Conservation (phyloP, 2,113 vertebrate species). For the Planiliza haematocheilus region DNA sequence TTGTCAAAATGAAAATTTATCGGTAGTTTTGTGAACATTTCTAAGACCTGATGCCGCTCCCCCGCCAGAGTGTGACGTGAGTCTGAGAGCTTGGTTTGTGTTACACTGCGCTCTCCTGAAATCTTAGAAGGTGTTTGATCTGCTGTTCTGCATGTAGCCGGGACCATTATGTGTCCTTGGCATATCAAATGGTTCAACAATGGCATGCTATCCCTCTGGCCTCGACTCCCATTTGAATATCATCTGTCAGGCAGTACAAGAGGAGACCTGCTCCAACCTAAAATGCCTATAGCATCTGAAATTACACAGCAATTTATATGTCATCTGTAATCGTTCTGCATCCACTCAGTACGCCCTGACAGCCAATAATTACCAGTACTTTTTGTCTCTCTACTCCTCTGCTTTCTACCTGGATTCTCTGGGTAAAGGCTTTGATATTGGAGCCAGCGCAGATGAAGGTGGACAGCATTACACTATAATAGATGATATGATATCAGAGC, state of each 20-base stretch:
- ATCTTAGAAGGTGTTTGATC: slow-evolving; percentile 72
- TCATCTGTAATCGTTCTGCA: slow-evolving; percentile 80
- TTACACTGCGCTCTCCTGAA: slow-evolving; percentile 56
- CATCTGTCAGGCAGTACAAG: slow-evolving; percentile 77
- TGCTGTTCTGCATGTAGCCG: slow-evolving; percentile 57
- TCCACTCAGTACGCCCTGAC: slow-evolving; percentile 70
- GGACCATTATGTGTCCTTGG: slow-evolving; percentile 61
- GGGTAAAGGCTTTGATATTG: slow-evolving; percentile 58
- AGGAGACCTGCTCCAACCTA: slow-evolving; percentile 78
- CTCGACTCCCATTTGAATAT: slow-evolving; percentile 75
- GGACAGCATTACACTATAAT: slow-evolving; percentile 22
- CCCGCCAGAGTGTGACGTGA: neutral
- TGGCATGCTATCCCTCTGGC: slow-evolving; percentile 64
- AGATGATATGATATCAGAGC: slow-evolving; percentile 46
- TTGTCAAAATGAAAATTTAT: neutral
- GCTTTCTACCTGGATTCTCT: slow-evolving; percentile 68
- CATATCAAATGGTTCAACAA: slow-evolving; percentile 70
- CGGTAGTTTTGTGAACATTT: neutral
- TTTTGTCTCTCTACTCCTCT: slow-evolving; percentile 58
- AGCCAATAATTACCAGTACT: slow-evolving; percentile 82
- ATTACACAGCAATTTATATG: slow-evolving; percentile 87
- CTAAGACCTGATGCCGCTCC: neutral
- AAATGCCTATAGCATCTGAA: slow-evolving; percentile 77
- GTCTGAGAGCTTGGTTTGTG: slow-evolving; percentile 55
- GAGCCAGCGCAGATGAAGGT: slow-evolving; percentile 48